Evolutionary conservation across 2,113 vertebrate species (phyloP).

Genomic region (Gymnocephalus cernua): DNA sequence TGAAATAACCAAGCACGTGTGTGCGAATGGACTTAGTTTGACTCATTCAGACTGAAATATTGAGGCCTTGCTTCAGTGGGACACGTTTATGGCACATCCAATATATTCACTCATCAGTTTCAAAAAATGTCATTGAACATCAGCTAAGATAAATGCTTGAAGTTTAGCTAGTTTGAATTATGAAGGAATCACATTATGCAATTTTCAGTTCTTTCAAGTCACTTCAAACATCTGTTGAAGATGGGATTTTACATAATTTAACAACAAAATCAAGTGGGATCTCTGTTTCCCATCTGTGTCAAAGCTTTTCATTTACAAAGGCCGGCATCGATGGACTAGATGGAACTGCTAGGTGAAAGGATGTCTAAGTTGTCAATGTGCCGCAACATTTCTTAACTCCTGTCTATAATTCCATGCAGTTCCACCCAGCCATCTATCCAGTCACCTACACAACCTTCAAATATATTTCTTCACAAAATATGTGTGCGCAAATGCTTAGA

Average conservation of each 20-base stretch:
- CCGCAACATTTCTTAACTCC: neutral
- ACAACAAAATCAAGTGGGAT: slow-evolving; percentile 62
- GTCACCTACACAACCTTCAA: slow-evolving; percentile 40
- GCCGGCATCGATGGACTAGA: slow-evolving; percentile 27
- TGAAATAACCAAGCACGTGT: slow-evolving; percentile 42
- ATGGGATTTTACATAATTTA: slow-evolving; percentile 77
- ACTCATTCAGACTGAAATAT: slow-evolving; percentile 74
- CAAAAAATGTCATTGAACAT: slow-evolving; percentile 62
- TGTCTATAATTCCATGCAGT: neutral
- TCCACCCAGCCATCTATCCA: slow-evolving; percentile 22
- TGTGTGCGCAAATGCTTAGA: slow-evolving; percentile 53
- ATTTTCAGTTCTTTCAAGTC: slow-evolving; percentile 68
- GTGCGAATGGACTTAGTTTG: slow-evolving; percentile 44
- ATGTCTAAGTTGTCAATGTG: slow-evolving; percentile 20
- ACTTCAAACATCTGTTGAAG: slow-evolving; percentile 76
- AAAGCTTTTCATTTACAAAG: slow-evolving; percentile 42
- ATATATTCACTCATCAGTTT: slow-evolving; percentile 74
- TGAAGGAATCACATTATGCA: slow-evolving; percentile 62
- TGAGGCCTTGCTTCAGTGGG: slow-evolving; percentile 69
- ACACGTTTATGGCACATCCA: slow-evolving; percentile 63
- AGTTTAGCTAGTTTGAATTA: slow-evolving; percentile 57
- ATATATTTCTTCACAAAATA: slow-evolving; percentile 36
- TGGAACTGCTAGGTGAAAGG: slow-evolving; percentile 27
- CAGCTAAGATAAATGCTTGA: slow-evolving; percentile 53
- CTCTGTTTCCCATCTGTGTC: slow-evolving; percentile 43